A percentile compares a stretch with the other conserved stretches of the same genome.
Evolutionary conservation across 1,140 invertebrate genomes (phyloP).

Genomic region (Tigriopus japonicus): DNA sequence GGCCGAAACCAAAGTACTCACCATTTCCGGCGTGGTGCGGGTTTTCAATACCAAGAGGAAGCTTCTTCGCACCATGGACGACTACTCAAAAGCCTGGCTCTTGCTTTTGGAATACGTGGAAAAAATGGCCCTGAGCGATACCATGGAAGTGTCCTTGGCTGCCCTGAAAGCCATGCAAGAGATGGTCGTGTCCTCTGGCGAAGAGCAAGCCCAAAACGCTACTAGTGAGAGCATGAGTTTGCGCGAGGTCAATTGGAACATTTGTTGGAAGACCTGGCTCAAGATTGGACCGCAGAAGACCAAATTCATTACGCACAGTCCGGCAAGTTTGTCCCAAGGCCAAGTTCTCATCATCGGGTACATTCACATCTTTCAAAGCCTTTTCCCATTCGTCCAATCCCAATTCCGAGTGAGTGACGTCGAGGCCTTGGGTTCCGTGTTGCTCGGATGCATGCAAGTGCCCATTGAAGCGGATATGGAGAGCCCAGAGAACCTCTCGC

Average conservation of each 20-base stretch:
- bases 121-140: constrained; percentile 67
- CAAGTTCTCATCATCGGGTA: not conserved
- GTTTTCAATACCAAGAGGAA: constrained; percentile 78
- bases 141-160: constrained; percentile 80
- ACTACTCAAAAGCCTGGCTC: constrained; percentile 81
- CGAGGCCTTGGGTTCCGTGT: constrained; percentile 15
- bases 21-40: constrained; percentile 48
- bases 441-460: constrained; percentile 16
- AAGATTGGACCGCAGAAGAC: not conserved
- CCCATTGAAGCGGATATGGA: constrained; percentile 15
- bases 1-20: constrained; percentile 77
- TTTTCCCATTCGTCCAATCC: constrained; percentile 2
- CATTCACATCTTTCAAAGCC: not conserved
- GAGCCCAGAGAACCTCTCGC: not conserved
- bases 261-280: constrained; percentile 6
- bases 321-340: not conserved
- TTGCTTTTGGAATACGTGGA: constrained; percentile 82
- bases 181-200: constrained; percentile 39
- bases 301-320: not conserved
- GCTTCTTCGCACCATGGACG: constrained; percentile 58
- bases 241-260: not conserved
- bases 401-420: constrained; percentile 18
- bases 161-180: constrained; percentile 90
- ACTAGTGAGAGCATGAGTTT: no score
- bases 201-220: not conserved